These are phyloP conservation scores for Semaprochilodus insignis DNA, from an alignment of 2,797 vertebrate genomes.

Conservation along the genomic window DNA sequence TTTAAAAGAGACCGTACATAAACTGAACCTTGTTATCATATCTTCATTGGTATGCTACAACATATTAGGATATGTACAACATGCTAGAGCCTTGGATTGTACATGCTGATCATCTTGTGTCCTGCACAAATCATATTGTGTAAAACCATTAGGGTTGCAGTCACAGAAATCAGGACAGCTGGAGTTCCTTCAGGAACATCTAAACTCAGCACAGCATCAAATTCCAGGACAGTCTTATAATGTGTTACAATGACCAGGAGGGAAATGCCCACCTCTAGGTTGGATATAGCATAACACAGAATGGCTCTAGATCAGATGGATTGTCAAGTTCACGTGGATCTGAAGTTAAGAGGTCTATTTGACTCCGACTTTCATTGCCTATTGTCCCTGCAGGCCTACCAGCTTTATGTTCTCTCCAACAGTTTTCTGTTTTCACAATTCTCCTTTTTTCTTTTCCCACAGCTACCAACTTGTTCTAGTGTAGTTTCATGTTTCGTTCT, in stretches of 20 bases:
- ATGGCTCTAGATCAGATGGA: not conserved
- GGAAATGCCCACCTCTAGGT: not conserved
- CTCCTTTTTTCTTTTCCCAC: not conserved
- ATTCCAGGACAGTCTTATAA: not conserved
- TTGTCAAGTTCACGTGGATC: not conserved
- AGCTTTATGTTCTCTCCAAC: conserved; percentile 7
- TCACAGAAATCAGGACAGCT: not conserved
- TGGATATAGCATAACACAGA: not conserved
- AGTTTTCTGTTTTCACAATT: not conserved
- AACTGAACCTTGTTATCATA: too few species aligned
- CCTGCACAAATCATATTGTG: too few species aligned
- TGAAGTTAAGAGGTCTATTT: conserved; percentile 12
- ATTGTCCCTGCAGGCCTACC: not conserved
- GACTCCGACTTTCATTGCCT: not conserved
- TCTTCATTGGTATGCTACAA: too few species aligned
- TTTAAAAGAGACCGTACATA: too few species aligned
- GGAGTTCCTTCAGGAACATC: not conserved
- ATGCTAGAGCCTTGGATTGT: not conserved
- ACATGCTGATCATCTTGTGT: not conserved
- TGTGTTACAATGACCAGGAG: not conserved
- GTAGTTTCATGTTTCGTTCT: too few species aligned
- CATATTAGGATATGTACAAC: too few species aligned
- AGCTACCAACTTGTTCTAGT: not conserved
- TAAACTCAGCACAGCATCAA: not conserved
- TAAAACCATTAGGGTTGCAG: not conserved